Conservation (phyloP, 2,113 vertebrate species). For the Laticauda laticaudata region DNA sequence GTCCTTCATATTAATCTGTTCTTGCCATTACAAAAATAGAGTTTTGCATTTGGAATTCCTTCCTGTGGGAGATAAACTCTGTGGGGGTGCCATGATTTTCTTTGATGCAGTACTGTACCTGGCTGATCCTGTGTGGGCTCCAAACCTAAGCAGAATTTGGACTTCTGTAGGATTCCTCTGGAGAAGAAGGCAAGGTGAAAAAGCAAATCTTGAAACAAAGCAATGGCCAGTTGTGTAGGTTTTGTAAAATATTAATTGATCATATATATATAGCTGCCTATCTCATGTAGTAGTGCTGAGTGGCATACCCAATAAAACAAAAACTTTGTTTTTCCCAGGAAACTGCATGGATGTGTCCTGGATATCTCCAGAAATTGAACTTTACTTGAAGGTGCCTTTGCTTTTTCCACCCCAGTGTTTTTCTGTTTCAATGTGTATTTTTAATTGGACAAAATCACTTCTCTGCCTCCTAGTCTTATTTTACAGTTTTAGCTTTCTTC, state of each 20-base stretch:
- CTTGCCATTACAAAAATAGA: neutral
- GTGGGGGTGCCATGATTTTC: neutral
- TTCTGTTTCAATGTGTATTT: neutral
- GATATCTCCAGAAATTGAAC: neutral
- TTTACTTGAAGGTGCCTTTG: neutral
- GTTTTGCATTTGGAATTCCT: neutral
- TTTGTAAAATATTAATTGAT: neutral
- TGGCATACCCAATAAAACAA: neutral
- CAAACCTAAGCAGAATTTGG: neutral
- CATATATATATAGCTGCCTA: neutral
- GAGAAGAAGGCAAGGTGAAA: neutral
- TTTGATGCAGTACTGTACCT: neutral
- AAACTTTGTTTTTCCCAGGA: neutral
- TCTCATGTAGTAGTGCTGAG: neutral
- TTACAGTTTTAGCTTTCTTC: neutral
- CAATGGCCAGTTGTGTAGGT: neutral
- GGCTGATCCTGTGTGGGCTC: neutral
- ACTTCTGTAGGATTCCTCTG: neutral
- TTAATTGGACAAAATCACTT: neutral
- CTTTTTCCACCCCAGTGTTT: neutral
- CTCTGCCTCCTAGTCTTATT: neutral
- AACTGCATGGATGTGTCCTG: neutral
- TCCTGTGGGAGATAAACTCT: neutral
- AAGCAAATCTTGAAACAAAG: neutral
- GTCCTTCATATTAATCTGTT: neutral